Evolutionary conservation across 2,797 vertebrate genomes (phyloP).

Genomic region (Hypotaenidia philippensis): DNA sequence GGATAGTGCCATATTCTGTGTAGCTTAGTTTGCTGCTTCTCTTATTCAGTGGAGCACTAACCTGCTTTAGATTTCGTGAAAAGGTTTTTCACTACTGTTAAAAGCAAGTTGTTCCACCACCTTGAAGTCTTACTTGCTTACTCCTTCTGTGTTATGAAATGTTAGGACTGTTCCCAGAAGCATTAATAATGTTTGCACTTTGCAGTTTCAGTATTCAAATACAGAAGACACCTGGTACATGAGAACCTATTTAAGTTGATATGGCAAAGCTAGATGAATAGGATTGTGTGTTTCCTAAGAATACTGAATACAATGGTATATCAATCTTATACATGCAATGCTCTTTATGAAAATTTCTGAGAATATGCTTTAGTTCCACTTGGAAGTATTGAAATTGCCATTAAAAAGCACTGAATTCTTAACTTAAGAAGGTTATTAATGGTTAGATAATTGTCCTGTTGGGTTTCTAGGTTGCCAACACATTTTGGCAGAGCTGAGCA

Average conservation of each 20-base stretch:
- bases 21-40: background rate
- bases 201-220: conserved; percentile 35
- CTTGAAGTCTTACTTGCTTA: background rate
- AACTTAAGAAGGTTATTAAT: background rate
- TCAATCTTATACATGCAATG: background rate
- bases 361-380: background rate
- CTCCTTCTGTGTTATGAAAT: background rate
- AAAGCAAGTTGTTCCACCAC: background rate
- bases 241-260: conserved; percentile 26
- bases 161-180: conserved; percentile 9
- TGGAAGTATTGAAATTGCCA: background rate
- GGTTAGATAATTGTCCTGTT: background rate
- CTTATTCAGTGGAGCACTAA: background rate
- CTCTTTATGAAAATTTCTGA: background rate
- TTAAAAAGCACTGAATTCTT: background rate
- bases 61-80: background rate
- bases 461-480: background rate
- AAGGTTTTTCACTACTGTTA: background rate
- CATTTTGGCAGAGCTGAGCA: background rate
- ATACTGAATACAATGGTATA: background rate
- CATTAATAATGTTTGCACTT: conserved; percentile 42
- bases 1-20: background rate
- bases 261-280: conserved; percentile 40
- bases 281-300: conserved; percentile 8
- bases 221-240: background rate